Evolutionary conservation across 2,888 invertebrate species (phyloP).

Genomic region (Keiferia lycopersicella): DNA sequence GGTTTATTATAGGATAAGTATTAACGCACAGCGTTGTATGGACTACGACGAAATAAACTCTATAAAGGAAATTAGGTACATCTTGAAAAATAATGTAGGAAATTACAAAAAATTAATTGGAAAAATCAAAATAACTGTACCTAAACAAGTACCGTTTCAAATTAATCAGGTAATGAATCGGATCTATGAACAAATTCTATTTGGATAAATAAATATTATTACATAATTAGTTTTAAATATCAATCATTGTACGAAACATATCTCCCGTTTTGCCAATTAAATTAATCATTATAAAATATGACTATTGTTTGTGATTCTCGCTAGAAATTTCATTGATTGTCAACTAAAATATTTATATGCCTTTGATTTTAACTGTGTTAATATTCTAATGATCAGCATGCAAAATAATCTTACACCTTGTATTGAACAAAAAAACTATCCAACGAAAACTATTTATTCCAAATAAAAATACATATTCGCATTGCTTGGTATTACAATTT

Average conservation of each 20-base stretch:
- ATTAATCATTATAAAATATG: conserved; percentile 39
- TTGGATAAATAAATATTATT: too few relatives aligned
- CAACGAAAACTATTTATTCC: not conserved
- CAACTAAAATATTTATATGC: not conserved
- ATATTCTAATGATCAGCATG: not conserved
- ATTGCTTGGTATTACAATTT: not conserved
- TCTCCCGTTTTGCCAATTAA: conserved; percentile 81
- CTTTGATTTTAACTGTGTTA: not conserved
- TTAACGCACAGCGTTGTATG: conserved; percentile 11
- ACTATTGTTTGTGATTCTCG: not conserved
- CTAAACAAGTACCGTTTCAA: too few relatives aligned
- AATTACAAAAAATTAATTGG: too few relatives aligned
- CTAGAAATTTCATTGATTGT: not conserved
- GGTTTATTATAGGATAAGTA: not conserved
- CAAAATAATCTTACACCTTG: too few relatives aligned
- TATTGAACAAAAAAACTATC: too few relatives aligned
- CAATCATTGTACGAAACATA: conserved; percentile 52
- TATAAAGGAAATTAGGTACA: too few relatives aligned
- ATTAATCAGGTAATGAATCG: too few relatives aligned
- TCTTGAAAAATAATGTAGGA: too few relatives aligned
- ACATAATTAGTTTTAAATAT: conserved; percentile 18
- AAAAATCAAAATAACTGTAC: too few relatives aligned
- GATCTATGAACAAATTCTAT: not conserved
- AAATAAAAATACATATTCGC: not conserved
- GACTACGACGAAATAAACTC: too few relatives aligned